These are phyloP conservation scores for Arenaria interpres DNA, from an alignment of 2,113 vertebrate species.

Conservation along the genomic window DNA sequence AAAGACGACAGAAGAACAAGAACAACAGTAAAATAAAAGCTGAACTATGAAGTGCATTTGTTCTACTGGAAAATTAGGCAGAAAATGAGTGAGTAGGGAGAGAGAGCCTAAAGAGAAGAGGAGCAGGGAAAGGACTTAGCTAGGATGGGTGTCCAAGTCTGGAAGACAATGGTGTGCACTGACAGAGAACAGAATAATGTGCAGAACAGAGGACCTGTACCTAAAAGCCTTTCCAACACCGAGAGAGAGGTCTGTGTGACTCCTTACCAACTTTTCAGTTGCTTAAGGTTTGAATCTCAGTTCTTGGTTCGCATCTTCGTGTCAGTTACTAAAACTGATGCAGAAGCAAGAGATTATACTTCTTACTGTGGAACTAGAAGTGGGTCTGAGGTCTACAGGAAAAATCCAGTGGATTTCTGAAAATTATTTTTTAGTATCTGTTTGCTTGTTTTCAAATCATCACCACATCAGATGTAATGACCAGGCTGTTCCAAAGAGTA, in stretches of 20 bases:
- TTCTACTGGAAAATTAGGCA: background rate
- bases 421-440: background rate
- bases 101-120: background rate
- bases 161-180: background rate
- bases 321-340: background rate
- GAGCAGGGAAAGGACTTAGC: background rate
- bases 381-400: background rate
- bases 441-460: background rate
- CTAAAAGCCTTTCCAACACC: background rate
- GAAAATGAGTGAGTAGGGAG: background rate
- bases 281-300: background rate
- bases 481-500: background rate
- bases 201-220: background rate
- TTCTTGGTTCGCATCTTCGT: background rate
- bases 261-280: rapidly evolving
- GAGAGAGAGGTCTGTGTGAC: background rate
- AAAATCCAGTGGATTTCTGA: background rate
- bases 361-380: background rate
- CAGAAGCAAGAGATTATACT: background rate
- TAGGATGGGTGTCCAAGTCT: background rate
- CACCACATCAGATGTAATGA: background rate
- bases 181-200: background rate
- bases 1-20: background rate
- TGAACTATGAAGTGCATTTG: background rate
- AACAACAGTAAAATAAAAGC: background rate